Base-by-base conservation (phyloP, 2,888 invertebrate species). In the Glaucopsyche alexis region DNA sequence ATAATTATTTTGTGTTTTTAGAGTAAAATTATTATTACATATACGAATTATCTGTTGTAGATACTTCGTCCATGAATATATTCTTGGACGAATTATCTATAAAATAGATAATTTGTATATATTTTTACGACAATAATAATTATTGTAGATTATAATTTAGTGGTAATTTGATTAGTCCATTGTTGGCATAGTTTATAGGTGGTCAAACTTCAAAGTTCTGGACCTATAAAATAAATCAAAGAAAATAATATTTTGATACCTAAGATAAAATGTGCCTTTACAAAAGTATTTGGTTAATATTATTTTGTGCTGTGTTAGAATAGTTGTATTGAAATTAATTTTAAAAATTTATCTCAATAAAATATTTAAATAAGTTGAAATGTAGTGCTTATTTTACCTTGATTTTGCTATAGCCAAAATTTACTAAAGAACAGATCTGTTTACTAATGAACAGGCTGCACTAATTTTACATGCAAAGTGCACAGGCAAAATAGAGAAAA, bases 301-400 rank as follows among this genome's bases (percentile, higher is more conserved):
- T 66, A 16, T 55, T 66, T 42, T 67, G 67, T 42, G 67, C 47
- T 67, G 67, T 67, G 45, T 67, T 67, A 67, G 19, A 67, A 47
- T 45, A 45, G 42, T 66, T 42, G 7, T 45, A 1, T 45, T 40
- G 19, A 65, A 65, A 38, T 65, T 65, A 40, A 42, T 42, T 47
- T 49, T 7, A 49, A 38, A 47, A 14, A 69, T 45, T 40, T 14
- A 69, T 69, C 29, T 29, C 14, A 69, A 69, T 69, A 67, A 69
- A 16, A 19, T 69, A 29, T 49, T 66, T 40, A 42, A 66, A 66
- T 42, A 14, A 16, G 29, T 29, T 29, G 1, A 29, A 11, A 7
- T 19, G 19, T 5, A 14, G 29, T 47, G 2, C 40, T 69, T 49
- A 14, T 8, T 69, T 67, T 49, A 19, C 49, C 47, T 47, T 14